Percentiles rank a stretch among this genome's conserved stretches.
Evolutionary conservation across 2,797 vertebrate genomes (phyloP).

Genomic region (Trematomus bernacchii): DNA sequence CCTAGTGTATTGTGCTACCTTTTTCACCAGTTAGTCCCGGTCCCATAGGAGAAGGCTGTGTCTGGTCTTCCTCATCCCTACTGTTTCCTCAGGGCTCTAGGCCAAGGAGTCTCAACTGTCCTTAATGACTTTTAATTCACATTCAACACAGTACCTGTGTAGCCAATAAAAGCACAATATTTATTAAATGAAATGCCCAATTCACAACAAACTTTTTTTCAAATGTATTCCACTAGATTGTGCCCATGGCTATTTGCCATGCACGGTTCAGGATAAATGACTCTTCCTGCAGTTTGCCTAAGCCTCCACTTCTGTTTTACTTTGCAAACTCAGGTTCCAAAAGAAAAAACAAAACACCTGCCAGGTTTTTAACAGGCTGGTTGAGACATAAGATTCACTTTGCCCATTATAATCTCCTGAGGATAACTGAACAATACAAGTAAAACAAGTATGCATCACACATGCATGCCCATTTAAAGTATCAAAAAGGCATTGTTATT

Average conservation of each 20-base stretch:
- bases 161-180: background rate
- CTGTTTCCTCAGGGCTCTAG: slow-evolving; percentile 37
- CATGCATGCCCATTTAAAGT: slow-evolving; percentile 3
- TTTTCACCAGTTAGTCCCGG: slow-evolving; percentile 48
- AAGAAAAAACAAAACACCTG: slow-evolving; percentile 10
- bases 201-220: background rate
- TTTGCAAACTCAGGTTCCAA: slow-evolving; percentile 25
- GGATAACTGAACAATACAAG: background rate
- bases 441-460: slow-evolving; percentile 9
- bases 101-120: slow-evolving; percentile 39
- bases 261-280: slow-evolving; percentile 30
- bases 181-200: background rate
- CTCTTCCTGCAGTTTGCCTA: slow-evolving; percentile 33
- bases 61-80: slow-evolving; percentile 38
- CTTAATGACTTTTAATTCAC: slow-evolving; percentile 39
- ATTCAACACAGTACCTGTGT: slow-evolving; percentile 13
- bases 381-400: background rate
- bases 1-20: slow-evolving; percentile 36
- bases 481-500: background rate
- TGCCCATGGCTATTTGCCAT: slow-evolving; percentile 25
- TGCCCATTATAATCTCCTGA: background rate
- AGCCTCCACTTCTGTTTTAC: slow-evolving; percentile 27
- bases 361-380: slow-evolving; percentile 11
- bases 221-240: slow-evolving; percentile 17
- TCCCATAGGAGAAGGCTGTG: slow-evolving; percentile 30